A percentile compares a stretch with the other conserved stretches of the same genome.
Conservation (phyloP, 2,113 vertebrate species). For the Bos indicus region DNA sequence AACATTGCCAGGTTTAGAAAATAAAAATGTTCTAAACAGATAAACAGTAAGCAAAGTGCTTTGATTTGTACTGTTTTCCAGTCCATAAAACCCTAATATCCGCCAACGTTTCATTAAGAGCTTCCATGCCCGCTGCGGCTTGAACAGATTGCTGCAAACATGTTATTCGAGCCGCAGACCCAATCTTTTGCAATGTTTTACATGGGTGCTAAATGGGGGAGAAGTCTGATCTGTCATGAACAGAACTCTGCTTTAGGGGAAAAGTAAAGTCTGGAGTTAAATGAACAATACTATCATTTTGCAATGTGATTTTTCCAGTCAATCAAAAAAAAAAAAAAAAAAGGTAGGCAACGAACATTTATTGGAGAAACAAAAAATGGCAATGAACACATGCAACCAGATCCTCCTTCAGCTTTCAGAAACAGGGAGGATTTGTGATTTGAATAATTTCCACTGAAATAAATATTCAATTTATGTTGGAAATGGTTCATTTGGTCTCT, state of each 20-base stretch:
- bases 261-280: constrained; percentile 56
- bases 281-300: constrained; percentile 56
- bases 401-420: neutral
- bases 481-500: neutral
- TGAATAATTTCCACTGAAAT: constrained; percentile 29
- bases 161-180: neutral
- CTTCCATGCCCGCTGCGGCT: constrained; percentile 62
- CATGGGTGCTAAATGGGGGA: constrained; percentile 56
- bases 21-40: constrained; percentile 77
- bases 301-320: constrained; percentile 28
- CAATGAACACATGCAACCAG: neutral
- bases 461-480: neutral
- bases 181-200: constrained; percentile 59
- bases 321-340: constrained; percentile 31
- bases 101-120: constrained; percentile 75
- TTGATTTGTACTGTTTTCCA: constrained; percentile 83
- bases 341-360: neutral
- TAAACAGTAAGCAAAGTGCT: constrained; percentile 81
- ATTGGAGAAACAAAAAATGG: neutral
- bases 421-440: neutral
- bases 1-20: constrained; percentile 73
- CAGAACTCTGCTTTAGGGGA: constrained; percentile 30
- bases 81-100: constrained; percentile 81
- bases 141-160: constrained; percentile 68
- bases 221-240: constrained; percentile 58